Conservation (phyloP, 2,888 invertebrate species). For the Endomychus coccineus region DNA sequence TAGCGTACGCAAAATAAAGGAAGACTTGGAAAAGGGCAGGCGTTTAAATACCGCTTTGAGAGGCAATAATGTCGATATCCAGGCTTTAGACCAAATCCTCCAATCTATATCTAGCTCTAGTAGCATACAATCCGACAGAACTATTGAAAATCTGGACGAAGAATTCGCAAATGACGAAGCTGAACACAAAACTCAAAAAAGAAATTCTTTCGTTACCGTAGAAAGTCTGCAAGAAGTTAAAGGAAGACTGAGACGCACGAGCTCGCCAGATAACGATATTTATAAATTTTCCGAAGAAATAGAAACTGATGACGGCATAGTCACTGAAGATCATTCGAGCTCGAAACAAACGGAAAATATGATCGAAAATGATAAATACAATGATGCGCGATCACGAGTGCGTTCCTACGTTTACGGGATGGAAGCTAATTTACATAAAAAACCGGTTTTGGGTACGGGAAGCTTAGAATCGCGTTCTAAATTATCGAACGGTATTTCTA, state of each 20-base stretch:
- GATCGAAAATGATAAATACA: constrained; percentile 28
- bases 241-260: constrained; percentile 50
- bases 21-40: constrained; percentile 50
- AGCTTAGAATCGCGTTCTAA: constrained; percentile 46
- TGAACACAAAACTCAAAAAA: constrained; percentile 33
- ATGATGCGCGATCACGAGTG: constrained; percentile 33
- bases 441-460: constrained; percentile 40
- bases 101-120: constrained; percentile 39
- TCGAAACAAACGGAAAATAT: constrained; percentile 20
- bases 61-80: constrained; percentile 49
- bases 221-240: constrained; percentile 54
- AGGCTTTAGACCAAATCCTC: constrained; percentile 48
- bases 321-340: constrained; percentile 39
- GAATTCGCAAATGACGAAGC: constrained; percentile 26
- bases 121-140: constrained; percentile 27
- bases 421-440: constrained; percentile 38
- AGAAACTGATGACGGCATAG: constrained; percentile 45
- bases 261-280: constrained; percentile 42
- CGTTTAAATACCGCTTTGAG: constrained; percentile 48
- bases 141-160: constrained; percentile 24
- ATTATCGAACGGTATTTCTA: constrained; percentile 34
- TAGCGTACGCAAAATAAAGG: constrained; percentile 49
- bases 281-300: constrained; percentile 26
- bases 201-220: constrained; percentile 51
- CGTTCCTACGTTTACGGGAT: constrained; percentile 45